These are phyloP conservation scores for Notospermus geniculatus DNA, from an alignment of 1,140 invertebrate genomes.

Conservation along the genomic window DNA sequence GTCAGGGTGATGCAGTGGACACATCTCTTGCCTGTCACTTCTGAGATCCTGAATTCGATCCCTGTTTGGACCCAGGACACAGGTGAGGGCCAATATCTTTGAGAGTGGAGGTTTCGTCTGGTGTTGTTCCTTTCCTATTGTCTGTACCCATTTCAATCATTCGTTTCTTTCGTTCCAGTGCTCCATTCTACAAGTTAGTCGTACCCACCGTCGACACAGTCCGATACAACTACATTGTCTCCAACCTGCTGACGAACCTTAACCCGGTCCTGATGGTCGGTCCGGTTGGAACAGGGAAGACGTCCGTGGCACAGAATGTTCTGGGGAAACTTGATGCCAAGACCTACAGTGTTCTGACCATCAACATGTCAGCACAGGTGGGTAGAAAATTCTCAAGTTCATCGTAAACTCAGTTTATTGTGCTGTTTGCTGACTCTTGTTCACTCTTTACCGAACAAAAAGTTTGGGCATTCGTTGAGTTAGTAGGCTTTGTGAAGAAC, in stretches of 20 bases:
- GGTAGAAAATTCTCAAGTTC: constrained; percentile 7
- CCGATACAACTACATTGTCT: constrained; percentile 71
- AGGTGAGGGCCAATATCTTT: too few relatives aligned
- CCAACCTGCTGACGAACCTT: constrained; percentile 63
- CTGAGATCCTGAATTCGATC: too few relatives aligned
- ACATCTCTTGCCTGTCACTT: too few relatives aligned
- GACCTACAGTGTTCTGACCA: constrained; percentile 67
- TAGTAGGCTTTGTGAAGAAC: neutral
- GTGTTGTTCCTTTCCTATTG: too few relatives aligned
- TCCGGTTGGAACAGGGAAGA: constrained; percentile 77
- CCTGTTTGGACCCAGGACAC: too few relatives aligned
- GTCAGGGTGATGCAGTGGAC: too few relatives aligned
- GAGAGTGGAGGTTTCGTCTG: too few relatives aligned
- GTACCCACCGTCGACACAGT: constrained; percentile 82
- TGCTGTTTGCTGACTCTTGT: neutral
- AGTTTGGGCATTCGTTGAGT: neutral
- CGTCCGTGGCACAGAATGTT: constrained; percentile 70
- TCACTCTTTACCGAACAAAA: too few relatives aligned
- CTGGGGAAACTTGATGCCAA: constrained; percentile 63
- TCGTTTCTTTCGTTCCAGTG: constrained; percentile 54
- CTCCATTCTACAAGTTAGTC: constrained; percentile 76
- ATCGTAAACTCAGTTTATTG: neutral
- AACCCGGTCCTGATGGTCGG: constrained; percentile 74
- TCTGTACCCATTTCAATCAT: neutral
- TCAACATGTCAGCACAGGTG: constrained; percentile 81